A percentile compares a stretch with the other conserved stretches of the same genome.
Evolutionary conservation across 1,140 invertebrate species (phyloP).

Genomic region (Bombus waltoni): DNA sequence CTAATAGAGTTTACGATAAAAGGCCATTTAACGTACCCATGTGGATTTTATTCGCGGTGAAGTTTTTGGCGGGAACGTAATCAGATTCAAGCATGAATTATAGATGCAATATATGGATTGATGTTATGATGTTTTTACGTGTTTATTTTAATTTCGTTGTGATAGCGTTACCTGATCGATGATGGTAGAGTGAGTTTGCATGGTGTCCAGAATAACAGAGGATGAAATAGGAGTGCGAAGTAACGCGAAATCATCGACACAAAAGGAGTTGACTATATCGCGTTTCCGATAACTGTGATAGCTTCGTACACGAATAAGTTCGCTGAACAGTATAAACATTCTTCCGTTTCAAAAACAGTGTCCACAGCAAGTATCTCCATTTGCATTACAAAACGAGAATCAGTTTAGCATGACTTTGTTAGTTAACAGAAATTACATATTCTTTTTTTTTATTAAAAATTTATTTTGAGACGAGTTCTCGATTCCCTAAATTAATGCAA

Average conservation of each 20-base stretch:
- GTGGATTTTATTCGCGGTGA: neutral
- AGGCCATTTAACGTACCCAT: neutral
- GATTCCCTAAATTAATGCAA: neutral
- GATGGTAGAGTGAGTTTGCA: neutral
- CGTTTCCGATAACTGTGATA: conserved; percentile 36
- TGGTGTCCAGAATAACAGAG: neutral
- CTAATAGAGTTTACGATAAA: neutral
- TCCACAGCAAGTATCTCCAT: neutral
- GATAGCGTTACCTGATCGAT: neutral
- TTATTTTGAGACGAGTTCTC: neutral
- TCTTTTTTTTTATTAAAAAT: neutral
- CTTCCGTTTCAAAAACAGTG: neutral
- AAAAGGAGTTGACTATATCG: conserved; percentile 25
- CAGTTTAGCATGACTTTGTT: too few species aligned
- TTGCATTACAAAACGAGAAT: neutral
- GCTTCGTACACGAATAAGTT: neutral
- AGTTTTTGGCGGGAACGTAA: conserved; percentile 44
- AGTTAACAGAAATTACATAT: neutral
- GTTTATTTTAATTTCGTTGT: neutral
- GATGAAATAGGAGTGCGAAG: neutral
- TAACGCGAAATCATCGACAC: neutral
- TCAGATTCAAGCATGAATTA: conserved; percentile 19
- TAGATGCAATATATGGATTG: too few species aligned
- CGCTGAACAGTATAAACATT: neutral
- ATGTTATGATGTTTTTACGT: neutral